These are phyloP conservation scores for Plebejus argus DNA, from an alignment of 2,888 invertebrate species.

Conservation along the genomic window DNA sequence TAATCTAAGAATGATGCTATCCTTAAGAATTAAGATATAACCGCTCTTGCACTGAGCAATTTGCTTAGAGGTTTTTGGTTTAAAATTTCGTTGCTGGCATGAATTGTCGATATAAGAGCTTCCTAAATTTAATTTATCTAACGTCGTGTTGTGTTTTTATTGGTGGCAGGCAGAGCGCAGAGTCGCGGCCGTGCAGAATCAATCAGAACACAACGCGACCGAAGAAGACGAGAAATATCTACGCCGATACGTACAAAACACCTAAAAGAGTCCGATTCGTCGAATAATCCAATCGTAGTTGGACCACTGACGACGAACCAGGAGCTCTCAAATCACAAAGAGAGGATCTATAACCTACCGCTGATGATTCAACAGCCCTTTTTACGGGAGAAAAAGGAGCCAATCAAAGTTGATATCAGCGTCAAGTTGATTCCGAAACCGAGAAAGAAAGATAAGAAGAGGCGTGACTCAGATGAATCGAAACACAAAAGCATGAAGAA, in stretches of 20 bases:
- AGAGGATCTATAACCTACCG: conserved; percentile 72
- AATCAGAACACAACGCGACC: conserved; percentile 81
- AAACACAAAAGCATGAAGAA: conserved; percentile 63
- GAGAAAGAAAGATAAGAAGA: conserved; percentile 70
- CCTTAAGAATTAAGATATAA: background rate
- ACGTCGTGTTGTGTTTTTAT: conserved; percentile 81
- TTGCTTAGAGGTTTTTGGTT: background rate
- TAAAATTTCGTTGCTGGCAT: background rate
- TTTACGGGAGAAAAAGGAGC: conserved; percentile 84
- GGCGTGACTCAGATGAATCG: conserved; percentile 55
- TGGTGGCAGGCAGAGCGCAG: conserved; percentile 81
- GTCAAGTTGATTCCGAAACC: conserved; percentile 86
- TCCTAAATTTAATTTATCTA: conserved; percentile 52
- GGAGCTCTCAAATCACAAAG: conserved; percentile 73
- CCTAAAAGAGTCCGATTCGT: conserved; percentile 82
- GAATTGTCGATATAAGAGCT: background rate
- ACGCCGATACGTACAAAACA: conserved; percentile 66
- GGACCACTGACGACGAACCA: conserved; percentile 76
- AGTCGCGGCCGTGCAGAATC: conserved; percentile 78
- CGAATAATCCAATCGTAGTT: conserved; percentile 76
- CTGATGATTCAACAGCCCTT: conserved; percentile 81
- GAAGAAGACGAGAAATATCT: conserved; percentile 64
- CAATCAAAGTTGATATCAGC: conserved; percentile 89
- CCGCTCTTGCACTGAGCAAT: background rate
- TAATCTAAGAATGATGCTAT: conserved; percentile 37